Percentiles rank a stretch among this genome's conserved stretches.
These are phyloP conservation scores for Rapana venosa DNA, from an alignment of 2,888 invertebrate genomes.

Conservation along the genomic window DNA sequence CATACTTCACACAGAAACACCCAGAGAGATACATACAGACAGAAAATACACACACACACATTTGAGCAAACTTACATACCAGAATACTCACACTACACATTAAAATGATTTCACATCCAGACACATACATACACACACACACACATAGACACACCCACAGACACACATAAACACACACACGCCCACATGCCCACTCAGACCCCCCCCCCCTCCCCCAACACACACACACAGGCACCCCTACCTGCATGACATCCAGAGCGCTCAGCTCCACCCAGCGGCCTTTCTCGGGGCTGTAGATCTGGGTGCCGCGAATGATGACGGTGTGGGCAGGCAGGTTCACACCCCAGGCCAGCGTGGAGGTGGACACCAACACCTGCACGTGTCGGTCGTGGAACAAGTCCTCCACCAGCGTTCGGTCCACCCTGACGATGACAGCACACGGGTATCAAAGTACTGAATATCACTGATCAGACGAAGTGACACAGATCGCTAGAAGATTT, in stretches of 20 bases:
- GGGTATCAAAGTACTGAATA: too few relatives aligned
- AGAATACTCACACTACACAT: too few relatives aligned
- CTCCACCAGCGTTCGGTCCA: slow-evolving; percentile 98
- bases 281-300: slow-evolving; percentile 98
- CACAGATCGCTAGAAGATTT: too few relatives aligned
- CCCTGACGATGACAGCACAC: slow-evolving; percentile 79
- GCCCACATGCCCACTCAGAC: too few relatives aligned
- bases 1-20: neutral
- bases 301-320: slow-evolving; percentile 98
- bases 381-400: slow-evolving; percentile 99
- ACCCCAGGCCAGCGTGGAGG: slow-evolving; percentile 99
- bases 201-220: neutral
- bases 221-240: slow-evolving; percentile 53
- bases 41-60: neutral
- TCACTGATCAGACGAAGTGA: neutral
- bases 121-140: too few relatives aligned
- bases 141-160: too few relatives aligned
- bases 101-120: too few relatives aligned
- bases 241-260: slow-evolving; percentile 96
- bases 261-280: slow-evolving; percentile 99
- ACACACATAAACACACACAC: too few relatives aligned
- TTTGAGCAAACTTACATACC: neutral
- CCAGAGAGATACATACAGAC: neutral
- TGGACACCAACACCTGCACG: slow-evolving; percentile 95
- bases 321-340: slow-evolving; percentile 99